Conservation (phyloP, 1,140 invertebrate species). For the Drosophila orena region DNA sequence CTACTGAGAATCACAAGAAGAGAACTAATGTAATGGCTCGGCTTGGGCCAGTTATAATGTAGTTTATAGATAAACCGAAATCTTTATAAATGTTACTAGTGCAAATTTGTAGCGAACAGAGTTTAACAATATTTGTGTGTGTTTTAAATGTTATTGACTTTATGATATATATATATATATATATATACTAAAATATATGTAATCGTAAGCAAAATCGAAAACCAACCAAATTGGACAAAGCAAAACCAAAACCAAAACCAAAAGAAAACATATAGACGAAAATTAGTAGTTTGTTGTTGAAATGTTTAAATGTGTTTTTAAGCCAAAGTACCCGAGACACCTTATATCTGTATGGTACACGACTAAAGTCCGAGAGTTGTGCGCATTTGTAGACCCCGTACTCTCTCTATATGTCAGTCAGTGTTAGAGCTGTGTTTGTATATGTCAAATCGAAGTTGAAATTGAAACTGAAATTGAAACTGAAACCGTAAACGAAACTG, state of each 20-base stretch:
- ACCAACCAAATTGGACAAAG: constrained; percentile 31
- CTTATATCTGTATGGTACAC: constrained; percentile 24
- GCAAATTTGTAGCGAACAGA: constrained; percentile 74
- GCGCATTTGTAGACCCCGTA: constrained; percentile 30
- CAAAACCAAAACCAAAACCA: constrained; percentile 1
- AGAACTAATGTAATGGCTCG: constrained; percentile 17
- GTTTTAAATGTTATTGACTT: constrained; percentile 84
- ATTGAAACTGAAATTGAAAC: constrained; percentile 12
- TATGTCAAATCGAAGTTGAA: constrained; percentile 57
- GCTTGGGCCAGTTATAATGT: constrained; percentile 32
- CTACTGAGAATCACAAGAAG: constrained; percentile 21
- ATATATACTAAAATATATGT: constrained; percentile 38
- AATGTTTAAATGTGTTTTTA: constrained; percentile 83
- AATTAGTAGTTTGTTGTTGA: constrained; percentile 76
- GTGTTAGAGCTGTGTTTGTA: constrained; percentile 80
- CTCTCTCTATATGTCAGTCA: constrained; percentile 35
- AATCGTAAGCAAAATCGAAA: constrained; percentile 43
- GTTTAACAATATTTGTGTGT: constrained; percentile 72
- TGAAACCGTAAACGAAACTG: not conserved
- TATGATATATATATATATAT: constrained; percentile 67
- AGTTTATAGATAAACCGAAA: constrained; percentile 37
- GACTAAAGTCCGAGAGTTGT: constrained; percentile 24
- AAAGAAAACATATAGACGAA: constrained; percentile 19
- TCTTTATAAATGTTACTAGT: constrained; percentile 76
- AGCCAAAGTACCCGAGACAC: constrained; percentile 48